Percentiles rank a stretch among this genome's conserved stretches.
Evolutionary conservation across 2,797 vertebrate genomes (phyloP).

Genomic region (Melopsittacus undulatus): DNA sequence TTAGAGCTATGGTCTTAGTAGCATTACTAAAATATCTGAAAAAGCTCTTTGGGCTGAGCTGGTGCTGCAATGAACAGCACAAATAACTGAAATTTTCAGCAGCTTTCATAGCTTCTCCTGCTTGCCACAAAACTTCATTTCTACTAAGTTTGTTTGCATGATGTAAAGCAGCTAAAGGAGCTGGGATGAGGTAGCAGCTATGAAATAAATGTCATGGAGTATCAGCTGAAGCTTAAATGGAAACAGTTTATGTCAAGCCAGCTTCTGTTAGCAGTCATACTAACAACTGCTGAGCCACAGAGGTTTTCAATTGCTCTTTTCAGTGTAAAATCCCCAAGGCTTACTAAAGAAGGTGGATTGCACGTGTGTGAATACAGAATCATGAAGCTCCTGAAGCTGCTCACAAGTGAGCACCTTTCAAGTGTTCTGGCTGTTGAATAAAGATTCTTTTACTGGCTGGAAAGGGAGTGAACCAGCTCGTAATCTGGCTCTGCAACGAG

Average conservation of each 20-base stretch:
- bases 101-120: neutral
- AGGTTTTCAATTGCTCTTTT: slow-evolving; percentile 4
- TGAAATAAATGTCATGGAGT: neutral
- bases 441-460: slow-evolving; percentile 16
- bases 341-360: neutral
- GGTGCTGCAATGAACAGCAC: neutral
- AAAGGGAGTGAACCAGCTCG: neutral
- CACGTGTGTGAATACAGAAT: neutral
- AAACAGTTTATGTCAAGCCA: neutral
- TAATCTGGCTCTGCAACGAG: slow-evolving; percentile 3
- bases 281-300: neutral
- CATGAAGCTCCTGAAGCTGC: neutral
- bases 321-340: neutral
- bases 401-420: neutral
- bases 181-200: neutral
- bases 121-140: neutral
- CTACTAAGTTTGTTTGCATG: neutral
- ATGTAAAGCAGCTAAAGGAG: neutral
- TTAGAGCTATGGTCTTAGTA: neutral
- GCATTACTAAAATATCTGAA: neutral
- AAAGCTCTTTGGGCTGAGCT: neutral
- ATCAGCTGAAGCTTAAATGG: neutral
- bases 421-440: neutral
- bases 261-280: neutral
- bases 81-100: neutral